Evolutionary conservation across 2,113 vertebrate genomes (phyloP).

Genomic region (Rhinolophus sinicus): DNA sequence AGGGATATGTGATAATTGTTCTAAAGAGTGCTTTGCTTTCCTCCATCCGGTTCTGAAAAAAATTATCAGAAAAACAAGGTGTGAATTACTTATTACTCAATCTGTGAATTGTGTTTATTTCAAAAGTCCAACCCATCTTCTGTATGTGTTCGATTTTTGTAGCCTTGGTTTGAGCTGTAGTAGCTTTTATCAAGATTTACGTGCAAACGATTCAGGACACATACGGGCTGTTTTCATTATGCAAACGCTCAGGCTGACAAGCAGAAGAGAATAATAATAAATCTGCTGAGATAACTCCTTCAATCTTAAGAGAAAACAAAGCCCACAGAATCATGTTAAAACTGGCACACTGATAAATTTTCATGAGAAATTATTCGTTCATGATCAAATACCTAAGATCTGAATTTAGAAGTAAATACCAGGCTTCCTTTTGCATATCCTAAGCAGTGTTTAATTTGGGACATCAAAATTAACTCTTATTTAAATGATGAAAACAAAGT

Average conservation of each 20-base stretch:
- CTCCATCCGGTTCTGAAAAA: conserved; percentile 94
- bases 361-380: conserved; percentile 14
- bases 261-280: not conserved
- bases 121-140: not conserved
- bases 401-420: conserved; percentile 25
- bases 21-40: conserved; percentile 97
- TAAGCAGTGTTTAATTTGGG: not conserved
- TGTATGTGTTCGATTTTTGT: conserved; percentile 3
- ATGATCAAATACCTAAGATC: not conserved
- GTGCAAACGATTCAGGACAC: conserved; percentile 10
- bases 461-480: not conserved
- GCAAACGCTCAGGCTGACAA: conserved; percentile 47
- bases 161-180: not conserved
- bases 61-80: conserved; percentile 56
- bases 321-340: not conserved
- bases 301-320: conserved; percentile 28
- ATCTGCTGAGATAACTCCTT: not conserved
- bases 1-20: conserved; percentile 96
- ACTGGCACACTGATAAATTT: not conserved
- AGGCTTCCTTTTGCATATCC: conserved; percentile 45
- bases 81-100: conserved; percentile 41
- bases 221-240: conserved; percentile 20
- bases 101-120: conserved; percentile 19
- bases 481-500: conserved; percentile 18
- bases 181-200: conserved; percentile 23